phyloP scores from a whole-genome alignment of 2,888 invertebrate genomes.

The Hyposoter didymator region DNA sequence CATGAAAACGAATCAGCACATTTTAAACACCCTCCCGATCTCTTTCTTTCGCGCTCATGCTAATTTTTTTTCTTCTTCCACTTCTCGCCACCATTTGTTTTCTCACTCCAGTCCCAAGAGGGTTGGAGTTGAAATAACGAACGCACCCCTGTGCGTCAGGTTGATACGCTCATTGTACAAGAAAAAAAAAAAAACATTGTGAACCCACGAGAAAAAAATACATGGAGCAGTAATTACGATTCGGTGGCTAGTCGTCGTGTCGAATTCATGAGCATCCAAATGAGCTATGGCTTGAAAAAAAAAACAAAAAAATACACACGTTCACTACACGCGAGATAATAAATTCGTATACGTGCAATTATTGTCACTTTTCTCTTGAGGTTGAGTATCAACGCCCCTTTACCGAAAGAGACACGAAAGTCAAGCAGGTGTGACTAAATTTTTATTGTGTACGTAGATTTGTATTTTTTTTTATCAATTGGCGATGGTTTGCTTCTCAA shows the following conservation, averaged over 20 bases:
- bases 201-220: slow-evolving; percentile 55
- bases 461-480: neutral
- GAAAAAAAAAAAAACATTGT: slow-evolving; percentile 59
- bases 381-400: neutral
- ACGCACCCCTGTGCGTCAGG: slow-evolving; percentile 57
- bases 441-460: neutral
- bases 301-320: slow-evolving; percentile 24
- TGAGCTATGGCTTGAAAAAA: slow-evolving; percentile 23
- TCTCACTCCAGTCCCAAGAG: slow-evolving; percentile 42
- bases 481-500: too few species aligned
- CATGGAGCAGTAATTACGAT: slow-evolving; percentile 64
- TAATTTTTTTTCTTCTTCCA: slow-evolving; percentile 54
- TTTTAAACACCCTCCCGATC: slow-evolving; percentile 68
- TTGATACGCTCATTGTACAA: slow-evolving; percentile 32
- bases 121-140: slow-evolving; percentile 55
- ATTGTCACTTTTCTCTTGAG: slow-evolving; percentile 51
- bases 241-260: slow-evolving; percentile 69
- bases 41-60: slow-evolving; percentile 42
- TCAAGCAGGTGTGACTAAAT: slow-evolving; percentile 70
- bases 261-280: slow-evolving; percentile 61
- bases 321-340: slow-evolving; percentile 67
- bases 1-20: slow-evolving; percentile 75
- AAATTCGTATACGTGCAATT: slow-evolving; percentile 70
- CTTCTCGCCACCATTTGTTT: slow-evolving; percentile 61
- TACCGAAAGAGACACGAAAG: slow-evolving; percentile 14